A percentile compares a stretch with the other conserved stretches of the same genome.
Evolutionary conservation across 2,888 invertebrate species (phyloP).

Genomic region (Apomyelois bistriatella): DNA sequence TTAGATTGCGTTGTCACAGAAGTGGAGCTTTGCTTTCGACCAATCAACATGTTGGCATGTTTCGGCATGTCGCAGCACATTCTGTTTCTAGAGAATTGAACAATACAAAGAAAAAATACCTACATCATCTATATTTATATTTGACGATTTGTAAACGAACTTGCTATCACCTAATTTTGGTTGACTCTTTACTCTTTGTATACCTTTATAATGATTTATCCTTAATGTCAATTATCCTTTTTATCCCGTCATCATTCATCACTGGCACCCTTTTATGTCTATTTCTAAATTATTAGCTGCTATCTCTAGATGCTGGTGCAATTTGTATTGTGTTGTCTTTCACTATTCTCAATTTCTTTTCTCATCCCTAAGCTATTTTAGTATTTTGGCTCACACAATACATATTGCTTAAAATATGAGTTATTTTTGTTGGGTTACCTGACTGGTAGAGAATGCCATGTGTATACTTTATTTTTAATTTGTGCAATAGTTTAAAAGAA

Average conservation of each 20-base stretch:
- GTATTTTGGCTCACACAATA: constrained; percentile 38
- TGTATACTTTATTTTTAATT: too few species aligned
- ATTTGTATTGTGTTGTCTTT: constrained; percentile 48
- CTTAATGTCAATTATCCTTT: not conserved
- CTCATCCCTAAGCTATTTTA: constrained; percentile 24
- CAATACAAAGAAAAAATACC: too few species aligned
- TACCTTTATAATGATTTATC: not conserved
- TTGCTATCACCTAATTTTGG: not conserved
- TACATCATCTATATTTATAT: too few species aligned
- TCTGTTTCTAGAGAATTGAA: too few species aligned
- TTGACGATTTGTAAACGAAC: not conserved
- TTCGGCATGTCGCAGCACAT: too few species aligned
- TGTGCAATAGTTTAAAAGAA: too few species aligned
- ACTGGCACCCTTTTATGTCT: constrained; percentile 14
- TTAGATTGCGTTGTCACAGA: too few species aligned
- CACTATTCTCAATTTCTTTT: constrained; percentile 25
- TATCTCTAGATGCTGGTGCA: constrained; percentile 74
- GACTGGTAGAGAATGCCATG: too few species aligned
- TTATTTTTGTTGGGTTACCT: constrained; percentile 20
- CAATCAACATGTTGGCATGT: too few species aligned
- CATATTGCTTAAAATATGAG: constrained; percentile 39
- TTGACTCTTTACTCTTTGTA: not conserved
- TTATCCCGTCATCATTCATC: constrained; percentile 14
- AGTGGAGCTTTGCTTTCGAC: too few species aligned
- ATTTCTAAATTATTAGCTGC: constrained; percentile 55